These are phyloP conservation scores for Rhea americana DNA, from an alignment of 2,113 vertebrate species.

Conservation along the genomic window DNA sequence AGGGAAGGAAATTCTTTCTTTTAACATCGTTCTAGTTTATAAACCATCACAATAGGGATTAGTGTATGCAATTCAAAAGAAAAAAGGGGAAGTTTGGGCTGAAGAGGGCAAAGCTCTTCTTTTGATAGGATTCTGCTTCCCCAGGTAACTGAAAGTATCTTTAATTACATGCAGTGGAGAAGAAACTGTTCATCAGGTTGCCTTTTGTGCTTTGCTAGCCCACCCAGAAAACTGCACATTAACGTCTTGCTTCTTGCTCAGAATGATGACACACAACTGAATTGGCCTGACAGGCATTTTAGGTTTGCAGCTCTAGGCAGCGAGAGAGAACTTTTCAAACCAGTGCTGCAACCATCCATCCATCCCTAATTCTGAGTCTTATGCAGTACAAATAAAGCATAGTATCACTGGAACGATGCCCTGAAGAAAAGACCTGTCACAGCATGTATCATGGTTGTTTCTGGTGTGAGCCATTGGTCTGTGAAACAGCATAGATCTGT, in stretches of 20 bases:
- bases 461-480: neutral
- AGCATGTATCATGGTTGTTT: neutral
- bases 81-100: neutral
- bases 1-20: neutral
- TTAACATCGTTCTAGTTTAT: neutral
- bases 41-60: neutral
- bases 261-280: neutral
- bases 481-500: neutral
- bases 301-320: slow-evolving; percentile 34
- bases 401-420: slow-evolving; percentile 11
- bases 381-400: neutral
- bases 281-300: slow-evolving; percentile 39
- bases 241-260: neutral
- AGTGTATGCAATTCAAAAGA: neutral
- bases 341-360: slow-evolving; percentile 6
- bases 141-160: neutral
- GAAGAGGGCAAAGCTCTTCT: neutral
- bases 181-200: neutral
- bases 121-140: neutral
- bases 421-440: slow-evolving; percentile 11
- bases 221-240: slow-evolving; percentile 4
- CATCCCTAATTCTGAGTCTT: neutral
- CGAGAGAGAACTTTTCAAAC: neutral
- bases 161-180: neutral
- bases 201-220: slow-evolving; percentile 18